Evolutionary conservation across 2,113 vertebrate species (phyloP), one percentile per base, ranked within the genome.

Genomic region (Neolamprologus fasciatus): DNA sequence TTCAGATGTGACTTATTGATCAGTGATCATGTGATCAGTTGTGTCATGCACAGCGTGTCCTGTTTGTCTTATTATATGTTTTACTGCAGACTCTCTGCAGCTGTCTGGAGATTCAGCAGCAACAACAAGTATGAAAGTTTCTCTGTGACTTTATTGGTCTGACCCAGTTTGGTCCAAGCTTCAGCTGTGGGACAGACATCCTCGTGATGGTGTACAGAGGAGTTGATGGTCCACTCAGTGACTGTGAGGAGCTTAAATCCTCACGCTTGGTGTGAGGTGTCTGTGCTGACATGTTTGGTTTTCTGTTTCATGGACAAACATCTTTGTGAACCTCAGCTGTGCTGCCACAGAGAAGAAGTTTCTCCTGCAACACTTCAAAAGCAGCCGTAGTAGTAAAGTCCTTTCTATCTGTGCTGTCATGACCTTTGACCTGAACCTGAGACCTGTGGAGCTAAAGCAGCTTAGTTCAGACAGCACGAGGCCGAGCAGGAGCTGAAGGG

Each of bases 401-500:
- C 23, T 66, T 5, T 37, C 61, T 35, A 5, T n/a, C 17, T 7
- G 58, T 63, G 58, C 31, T 1, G 58, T 12, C 17, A 3, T 63
- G 58, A 63, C 35, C 61, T 63, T 63, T 63, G 17, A 63, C 17
- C 58, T 63, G 31, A 7, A 35, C 16, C 31, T 35, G 31, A 63
- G 31, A 1, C 58, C 4, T 1, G 31, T 6, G 31, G 61, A 66
- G 33, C 31, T n/a, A n/a, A 7, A 11, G 58, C 6, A 3, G 58
- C 17, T 0, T 63, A 0, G 17, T n/a, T 66, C 31, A 37, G 61
- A n/a, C 31, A 8, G 31, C 9, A 35, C 6, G 3, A 68, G 7
- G 35, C 35, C 63, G 2, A 68, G 63, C 63, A 40, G 63, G 63
- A 68, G 63, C 19, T 40, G 66, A 71, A 71, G 66, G 66, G 2